Evolutionary conservation across 2,113 vertebrate species (phyloP), one percentile per base, ranked within the genome.

Genomic region (Garra rufa): DNA sequence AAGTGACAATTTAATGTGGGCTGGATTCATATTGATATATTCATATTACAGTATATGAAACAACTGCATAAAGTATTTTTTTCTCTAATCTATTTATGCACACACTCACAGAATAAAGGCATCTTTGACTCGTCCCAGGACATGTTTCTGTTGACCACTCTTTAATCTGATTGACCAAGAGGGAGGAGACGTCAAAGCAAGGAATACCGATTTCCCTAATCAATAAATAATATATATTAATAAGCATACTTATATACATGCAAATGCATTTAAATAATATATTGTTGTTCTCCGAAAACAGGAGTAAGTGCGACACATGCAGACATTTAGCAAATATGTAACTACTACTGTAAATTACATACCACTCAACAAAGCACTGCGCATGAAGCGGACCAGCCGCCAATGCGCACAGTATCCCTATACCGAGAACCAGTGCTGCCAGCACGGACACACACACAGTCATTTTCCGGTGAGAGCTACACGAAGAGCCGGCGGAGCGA

Each of bases 111-210:
- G 82, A 77, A 76, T 70, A 89, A 38, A 88, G 75, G 19, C 86
- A 89, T 73, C 75, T 86, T 30, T 86, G 88, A 43, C 63, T 88
- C 50, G 76, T 86, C 26, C 48, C 78, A 19, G 82, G 74, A 17
- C 88, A 89, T 48, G 28, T 57, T 11, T 80, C 84, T 50, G 82
- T 86, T 24, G 78, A 75, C 86, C 86, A 86, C 48, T 86, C 83
- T 70, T 89, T 86, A 14, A 89, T 86, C 79, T 89, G 88, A 50
- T 75, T 84, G 9, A 88, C 85, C 76, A 86, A 41, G 38, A 88
- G 78, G 11, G 86, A 83, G 17, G 86, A 89, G 14, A 83, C 86
- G n/a, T 88, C 85, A 34, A 80, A 80, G 57, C 88, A 89, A 41
- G 88, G 43, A n/a, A 89, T 73, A 19, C 48, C 69, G 24, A 89